Evolutionary conservation across 1,140 invertebrate genomes (phyloP), one percentile per base, ranked within the genome.

Genomic region (Manduca sexta): DNA sequence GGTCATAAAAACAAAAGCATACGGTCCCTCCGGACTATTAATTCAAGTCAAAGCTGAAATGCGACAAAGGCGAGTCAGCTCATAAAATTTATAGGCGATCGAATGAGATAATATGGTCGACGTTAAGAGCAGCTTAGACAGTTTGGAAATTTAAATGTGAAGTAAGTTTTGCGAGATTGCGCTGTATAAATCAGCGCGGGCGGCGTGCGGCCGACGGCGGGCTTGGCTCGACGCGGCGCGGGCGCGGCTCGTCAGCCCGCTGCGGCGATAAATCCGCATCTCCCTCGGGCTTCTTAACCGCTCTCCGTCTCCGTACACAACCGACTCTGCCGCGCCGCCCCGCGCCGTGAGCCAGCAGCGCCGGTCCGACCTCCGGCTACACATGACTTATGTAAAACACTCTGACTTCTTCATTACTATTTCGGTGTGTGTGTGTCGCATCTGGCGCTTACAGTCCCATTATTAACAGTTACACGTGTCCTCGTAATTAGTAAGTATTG

Each of bases 141-240:
- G 82, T 85, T 85, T 70, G 79, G 60, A 85, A 85, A 85, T 85
- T 85, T 85, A 85, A 85, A 85, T 83, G 82, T 85, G 82, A 83
- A 85, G 82, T 83, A 85, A 83, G 82, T 85, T 85, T 84, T 85
- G 82, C 71, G 73, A 85, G 82, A 85, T 85, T 85, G 76, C 65
- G 67, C 73, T 66, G 76, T 66, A 80, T 85, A 85, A 85, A 85
- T 85, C 79, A 85, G 82, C 68, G 66, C 59, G 65, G 44, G 59
- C 56, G 57, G 52, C 56, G 52, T 49, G 18, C 60, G 63, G 52
- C 51, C 56, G 56, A 43, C 45, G 51, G 51, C 42, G 45, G 52
- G n/a, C n/a, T n/a, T n/a, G n/a, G n/a, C n/a, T n/a, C n/a, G n/a
- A n/a, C 40, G 52, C 42, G 53, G 34, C 31, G 55, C 56, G 60